Percentiles rank a stretch among this genome's conserved stretches.
Conservation (phyloP, 2,113 vertebrate genomes). For the Corynorhinus townsendii region DNA sequence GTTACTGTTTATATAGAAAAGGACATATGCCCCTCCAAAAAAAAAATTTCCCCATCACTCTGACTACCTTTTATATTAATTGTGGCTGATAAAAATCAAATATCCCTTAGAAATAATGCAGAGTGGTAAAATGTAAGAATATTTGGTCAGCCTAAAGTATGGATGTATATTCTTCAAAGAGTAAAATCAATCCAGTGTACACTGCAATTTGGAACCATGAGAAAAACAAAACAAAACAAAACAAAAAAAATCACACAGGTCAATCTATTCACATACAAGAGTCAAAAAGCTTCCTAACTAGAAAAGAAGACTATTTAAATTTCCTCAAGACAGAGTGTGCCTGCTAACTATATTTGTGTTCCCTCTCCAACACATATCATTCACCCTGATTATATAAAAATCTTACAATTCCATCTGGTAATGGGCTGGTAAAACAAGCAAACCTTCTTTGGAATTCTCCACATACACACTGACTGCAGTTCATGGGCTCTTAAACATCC, state of each 20-base stretch:
- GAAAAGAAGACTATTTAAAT: neutral
- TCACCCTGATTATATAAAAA: neutral
- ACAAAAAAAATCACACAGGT: neutral
- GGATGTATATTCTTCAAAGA: neutral
- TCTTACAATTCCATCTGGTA: neutral
- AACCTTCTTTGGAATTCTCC: neutral
- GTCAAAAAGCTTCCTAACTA: neutral
- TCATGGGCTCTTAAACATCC: neutral
- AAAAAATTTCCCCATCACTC: neutral
- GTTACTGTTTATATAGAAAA: neutral
- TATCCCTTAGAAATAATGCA: neutral
- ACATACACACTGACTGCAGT: neutral
- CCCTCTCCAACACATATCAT: neutral
- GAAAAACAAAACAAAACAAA: neutral
- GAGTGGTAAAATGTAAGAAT: neutral
- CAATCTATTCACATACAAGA: neutral
- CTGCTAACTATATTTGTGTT: neutral
- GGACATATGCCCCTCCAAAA: neutral
- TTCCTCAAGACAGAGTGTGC: neutral
- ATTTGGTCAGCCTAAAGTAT: neutral
- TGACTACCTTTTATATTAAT: neutral
- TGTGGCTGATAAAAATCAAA: neutral
- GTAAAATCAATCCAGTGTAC: neutral
- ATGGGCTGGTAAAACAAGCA: constrained; percentile 4
- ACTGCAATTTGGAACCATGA: neutral